Evolutionary conservation across 1,140 invertebrate species (phyloP).

Genomic region (Macrobrachium nipponense): DNA sequence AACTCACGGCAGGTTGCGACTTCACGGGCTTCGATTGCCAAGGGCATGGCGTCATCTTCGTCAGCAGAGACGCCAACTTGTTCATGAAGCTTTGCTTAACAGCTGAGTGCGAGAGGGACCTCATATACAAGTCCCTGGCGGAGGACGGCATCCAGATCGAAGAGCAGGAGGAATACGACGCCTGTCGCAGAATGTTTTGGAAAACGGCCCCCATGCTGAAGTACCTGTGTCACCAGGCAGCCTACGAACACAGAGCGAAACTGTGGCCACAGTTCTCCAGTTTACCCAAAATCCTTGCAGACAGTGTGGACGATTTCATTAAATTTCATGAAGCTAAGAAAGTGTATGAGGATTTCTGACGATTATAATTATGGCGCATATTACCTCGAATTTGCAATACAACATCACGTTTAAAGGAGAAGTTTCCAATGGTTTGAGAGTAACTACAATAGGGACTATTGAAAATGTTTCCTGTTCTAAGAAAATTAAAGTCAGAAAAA

Average conservation of each 20-base stretch:
- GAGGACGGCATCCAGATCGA: slow-evolving; percentile 5
- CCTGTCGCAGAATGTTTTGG: background rate
- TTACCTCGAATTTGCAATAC: too few relatives aligned
- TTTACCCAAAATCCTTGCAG: background rate
- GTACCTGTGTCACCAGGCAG: background rate
- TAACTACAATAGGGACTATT: too few relatives aligned
- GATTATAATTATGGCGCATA: too few relatives aligned
- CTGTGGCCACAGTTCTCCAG: background rate
- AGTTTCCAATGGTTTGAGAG: too few relatives aligned
- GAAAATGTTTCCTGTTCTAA: too few relatives aligned
- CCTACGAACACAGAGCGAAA: background rate
- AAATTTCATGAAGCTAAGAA: background rate
- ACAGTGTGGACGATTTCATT: background rate
- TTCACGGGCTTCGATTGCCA: slow-evolving; percentile 44
- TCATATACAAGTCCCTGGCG: background rate
- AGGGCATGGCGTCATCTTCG: slow-evolving; percentile 40
- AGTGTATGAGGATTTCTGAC: background rate
- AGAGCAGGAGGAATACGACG: background rate
- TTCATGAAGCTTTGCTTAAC: background rate
- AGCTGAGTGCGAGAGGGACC: background rate
- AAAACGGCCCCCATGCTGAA: background rate
- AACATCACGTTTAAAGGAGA: too few relatives aligned
- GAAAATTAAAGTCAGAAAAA: too few relatives aligned
- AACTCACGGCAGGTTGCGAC: slow-evolving; percentile 31
- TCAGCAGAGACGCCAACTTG: slow-evolving; percentile 19